Evolutionary conservation across 1,140 invertebrate species (phyloP).

Genomic region (Berghia stephanieae): DNA sequence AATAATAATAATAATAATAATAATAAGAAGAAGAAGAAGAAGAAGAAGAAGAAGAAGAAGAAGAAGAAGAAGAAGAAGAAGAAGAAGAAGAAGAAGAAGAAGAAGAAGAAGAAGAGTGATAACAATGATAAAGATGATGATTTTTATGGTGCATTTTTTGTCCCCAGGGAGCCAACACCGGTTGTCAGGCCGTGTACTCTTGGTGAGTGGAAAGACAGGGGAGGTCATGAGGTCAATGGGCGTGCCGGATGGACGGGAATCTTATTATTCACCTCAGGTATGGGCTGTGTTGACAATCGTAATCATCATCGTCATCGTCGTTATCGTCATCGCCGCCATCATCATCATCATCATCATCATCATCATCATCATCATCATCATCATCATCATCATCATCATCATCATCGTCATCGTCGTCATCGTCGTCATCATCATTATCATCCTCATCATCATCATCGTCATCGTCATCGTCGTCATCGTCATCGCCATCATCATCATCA

Average conservation of each 20-base stretch:
- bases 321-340: conserved; percentile 15
- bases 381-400: conserved; percentile 21
- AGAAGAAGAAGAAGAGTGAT: too few relatives aligned
- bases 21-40: too few relatives aligned
- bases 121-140: too few relatives aligned
- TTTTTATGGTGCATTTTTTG: too few relatives aligned
- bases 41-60: too few relatives aligned
- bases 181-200: conserved; percentile 73
- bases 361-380: conserved; percentile 20
- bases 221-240: conserved; percentile 72
- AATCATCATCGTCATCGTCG: not conserved
- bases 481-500: conserved; percentile 17
- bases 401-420: not conserved
- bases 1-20: too few relatives aligned
- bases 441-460: too few relatives aligned
- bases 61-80: too few relatives aligned
- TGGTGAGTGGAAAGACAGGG: conserved; percentile 79
- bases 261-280: conserved; percentile 78
- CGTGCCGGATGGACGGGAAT: conserved; percentile 76
- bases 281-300: too few relatives aligned
- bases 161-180: conserved; percentile 48
- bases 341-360: conserved; percentile 34
- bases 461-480: not conserved
- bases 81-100: too few relatives aligned
- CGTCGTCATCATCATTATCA: too few relatives aligned